phyloP scores from a whole-genome alignment of 2,113 vertebrate species.

The Siniperca knerii region DNA sequence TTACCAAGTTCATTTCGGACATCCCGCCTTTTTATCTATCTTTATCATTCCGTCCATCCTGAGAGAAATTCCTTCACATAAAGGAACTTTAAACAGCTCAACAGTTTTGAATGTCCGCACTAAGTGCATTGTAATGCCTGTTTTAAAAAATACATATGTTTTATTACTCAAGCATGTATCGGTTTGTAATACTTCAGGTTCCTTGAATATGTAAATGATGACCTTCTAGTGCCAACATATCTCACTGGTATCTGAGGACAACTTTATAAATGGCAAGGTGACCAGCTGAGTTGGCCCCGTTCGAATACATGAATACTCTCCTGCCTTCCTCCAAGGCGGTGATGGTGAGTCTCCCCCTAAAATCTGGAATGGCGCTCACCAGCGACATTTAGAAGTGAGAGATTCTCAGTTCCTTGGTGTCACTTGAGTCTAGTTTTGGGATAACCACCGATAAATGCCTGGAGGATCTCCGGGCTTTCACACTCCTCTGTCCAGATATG shows the following conservation, averaged over 20 bases:
- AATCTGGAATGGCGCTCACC: slow-evolving; percentile 28
- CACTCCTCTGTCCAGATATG: slow-evolving; percentile 37
- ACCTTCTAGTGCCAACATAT: slow-evolving; percentile 81
- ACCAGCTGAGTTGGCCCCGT: slow-evolving; percentile 70
- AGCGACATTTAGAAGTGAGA: slow-evolving; percentile 19
- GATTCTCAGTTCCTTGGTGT: slow-evolving; percentile 43
- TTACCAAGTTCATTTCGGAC: slow-evolving; percentile 60
- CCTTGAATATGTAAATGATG: slow-evolving; percentile 81
- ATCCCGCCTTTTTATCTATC: slow-evolving; percentile 53
- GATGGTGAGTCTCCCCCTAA: slow-evolving; percentile 28
- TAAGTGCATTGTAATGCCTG: slow-evolving; percentile 87
- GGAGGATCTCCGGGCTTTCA: slow-evolving; percentile 33
- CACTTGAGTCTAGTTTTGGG: slow-evolving; percentile 45
- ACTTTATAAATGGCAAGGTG: slow-evolving; percentile 77
- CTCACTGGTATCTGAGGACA: slow-evolving; percentile 79
- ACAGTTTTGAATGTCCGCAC: slow-evolving; percentile 86
- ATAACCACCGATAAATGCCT: slow-evolving; percentile 17
- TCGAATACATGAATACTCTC: slow-evolving; percentile 63
- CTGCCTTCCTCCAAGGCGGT: slow-evolving; percentile 38
- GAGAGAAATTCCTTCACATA: slow-evolving; percentile 67
- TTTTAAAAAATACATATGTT: slow-evolving; percentile 79
- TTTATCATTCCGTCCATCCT: slow-evolving; percentile 69
- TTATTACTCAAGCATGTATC: slow-evolving; percentile 84
- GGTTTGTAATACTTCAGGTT: slow-evolving; percentile 82
- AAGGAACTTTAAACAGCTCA: slow-evolving; percentile 79